Evolutionary conservation across 2,888 invertebrate species (phyloP).

Genomic region (Margaritifera margaritifera): DNA sequence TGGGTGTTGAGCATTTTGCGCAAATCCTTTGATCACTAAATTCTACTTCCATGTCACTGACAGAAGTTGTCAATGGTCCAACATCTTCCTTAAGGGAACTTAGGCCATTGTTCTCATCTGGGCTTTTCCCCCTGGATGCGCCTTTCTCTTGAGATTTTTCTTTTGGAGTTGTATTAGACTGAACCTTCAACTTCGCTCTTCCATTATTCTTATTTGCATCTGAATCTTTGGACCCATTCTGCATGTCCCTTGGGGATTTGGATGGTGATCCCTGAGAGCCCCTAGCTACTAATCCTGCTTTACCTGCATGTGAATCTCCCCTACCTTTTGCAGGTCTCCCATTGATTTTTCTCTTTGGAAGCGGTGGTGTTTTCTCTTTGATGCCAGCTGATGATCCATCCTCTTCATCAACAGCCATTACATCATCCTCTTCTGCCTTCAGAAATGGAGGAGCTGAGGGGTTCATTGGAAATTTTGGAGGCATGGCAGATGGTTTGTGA

Average conservation of each 20-base stretch:
- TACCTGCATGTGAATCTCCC: no score
- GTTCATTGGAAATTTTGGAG: slow-evolving; percentile 1
- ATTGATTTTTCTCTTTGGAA: no score
- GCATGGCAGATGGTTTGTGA: background rate
- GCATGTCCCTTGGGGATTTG: no score
- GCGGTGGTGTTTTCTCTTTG: no score
- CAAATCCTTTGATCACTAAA: slow-evolving; percentile 83
- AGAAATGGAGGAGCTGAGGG: background rate
- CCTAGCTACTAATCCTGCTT: no score
- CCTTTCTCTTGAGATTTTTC: slow-evolving; percentile 2
- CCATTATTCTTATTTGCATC: no score
- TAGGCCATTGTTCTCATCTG: background rate
- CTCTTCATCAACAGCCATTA: background rate
- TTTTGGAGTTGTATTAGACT: slow-evolving; percentile 1
- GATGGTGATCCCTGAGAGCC: no score
- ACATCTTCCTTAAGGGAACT: slow-evolving; percentile 1
- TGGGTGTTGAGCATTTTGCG: slow-evolving; percentile 82
- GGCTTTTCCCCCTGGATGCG: no score
- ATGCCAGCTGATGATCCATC: background rate
- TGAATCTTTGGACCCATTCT: no score
- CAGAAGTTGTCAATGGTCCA: no score
- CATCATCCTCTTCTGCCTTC: background rate
- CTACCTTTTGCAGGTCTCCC: no score
- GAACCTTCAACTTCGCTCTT: background rate
- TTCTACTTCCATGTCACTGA: slow-evolving; percentile 5